Conservation (phyloP, 2,113 vertebrate species). For the Thamnophis sirtalis region DNA sequence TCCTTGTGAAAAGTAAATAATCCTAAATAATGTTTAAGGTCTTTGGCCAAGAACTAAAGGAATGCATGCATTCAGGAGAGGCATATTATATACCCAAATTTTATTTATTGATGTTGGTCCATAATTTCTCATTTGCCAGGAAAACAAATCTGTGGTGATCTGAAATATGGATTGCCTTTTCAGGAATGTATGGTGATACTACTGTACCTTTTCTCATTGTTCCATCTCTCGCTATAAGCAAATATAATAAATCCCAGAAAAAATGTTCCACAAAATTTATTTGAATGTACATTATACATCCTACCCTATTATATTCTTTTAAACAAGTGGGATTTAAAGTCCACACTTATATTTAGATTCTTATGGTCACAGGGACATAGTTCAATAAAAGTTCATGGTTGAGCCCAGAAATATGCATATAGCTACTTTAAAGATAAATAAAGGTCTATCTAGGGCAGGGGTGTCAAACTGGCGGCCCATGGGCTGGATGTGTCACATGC, state of each 20-base stretch:
- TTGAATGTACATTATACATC: neutral
- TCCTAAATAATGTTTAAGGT: neutral
- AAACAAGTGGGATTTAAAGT: neutral
- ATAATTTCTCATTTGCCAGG: neutral
- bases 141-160: neutral
- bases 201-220: neutral
- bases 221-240: neutral
- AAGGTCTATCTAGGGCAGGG: neutral
- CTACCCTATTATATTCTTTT: neutral
- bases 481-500: too few species aligned
- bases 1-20: neutral
- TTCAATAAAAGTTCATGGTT: neutral
- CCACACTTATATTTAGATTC: neutral
- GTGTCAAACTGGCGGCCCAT: too few species aligned
- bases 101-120: neutral
- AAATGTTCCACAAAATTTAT: neutral
- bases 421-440: neutral
- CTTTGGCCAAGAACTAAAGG: neutral
- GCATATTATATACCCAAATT: too few species aligned
- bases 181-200: neutral
- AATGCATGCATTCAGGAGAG: too few species aligned
- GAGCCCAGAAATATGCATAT: neutral
- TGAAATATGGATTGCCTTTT: neutral
- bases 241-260: neutral
- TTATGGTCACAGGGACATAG: neutral